Evolutionary conservation across 2,888 invertebrate genomes (phyloP).

Genomic region (Eupithecia subfuscata): DNA sequence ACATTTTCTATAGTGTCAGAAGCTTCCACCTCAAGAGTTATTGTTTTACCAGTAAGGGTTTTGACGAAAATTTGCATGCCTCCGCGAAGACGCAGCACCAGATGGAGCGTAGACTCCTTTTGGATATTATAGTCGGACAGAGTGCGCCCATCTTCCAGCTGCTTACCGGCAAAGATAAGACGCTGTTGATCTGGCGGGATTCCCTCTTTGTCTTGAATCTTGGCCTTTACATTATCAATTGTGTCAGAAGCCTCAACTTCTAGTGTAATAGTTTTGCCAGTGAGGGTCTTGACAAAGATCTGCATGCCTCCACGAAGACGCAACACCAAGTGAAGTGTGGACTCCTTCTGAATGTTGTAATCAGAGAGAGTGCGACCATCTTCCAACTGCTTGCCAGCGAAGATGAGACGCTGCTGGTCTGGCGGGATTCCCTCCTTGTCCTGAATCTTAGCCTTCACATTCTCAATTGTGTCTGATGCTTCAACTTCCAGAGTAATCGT

Average conservation of each 20-base stretch:
- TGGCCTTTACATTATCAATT: constrained; percentile 62
- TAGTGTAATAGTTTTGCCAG: constrained; percentile 60
- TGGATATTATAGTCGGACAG: constrained; percentile 61
- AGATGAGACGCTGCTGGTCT: constrained; percentile 57
- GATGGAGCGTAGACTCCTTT: constrained; percentile 59
- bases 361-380: constrained; percentile 56
- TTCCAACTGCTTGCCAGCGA: constrained; percentile 56
- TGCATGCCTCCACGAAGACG: constrained; percentile 66
- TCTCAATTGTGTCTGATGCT: constrained; percentile 57
- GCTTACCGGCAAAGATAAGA: constrained; percentile 60
- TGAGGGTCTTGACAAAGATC: constrained; percentile 60
- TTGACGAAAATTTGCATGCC: constrained; percentile 65
- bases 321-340: constrained; percentile 63
- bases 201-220: constrained; percentile 62
- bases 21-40: constrained; percentile 59
- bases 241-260: constrained; percentile 62
- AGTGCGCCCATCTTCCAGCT: constrained; percentile 60
- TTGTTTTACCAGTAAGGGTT: constrained; percentile 61
- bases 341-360: constrained; percentile 67
- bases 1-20: constrained; percentile 63
- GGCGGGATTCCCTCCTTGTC: constrained; percentile 60
- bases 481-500: constrained; percentile 58
- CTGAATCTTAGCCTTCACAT: constrained; percentile 58
- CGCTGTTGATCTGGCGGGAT: constrained; percentile 63
- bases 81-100: constrained; percentile 57